Evolutionary conservation across 2,888 invertebrate species (phyloP).

Genomic region (Glaucopsyche alexis): DNA sequence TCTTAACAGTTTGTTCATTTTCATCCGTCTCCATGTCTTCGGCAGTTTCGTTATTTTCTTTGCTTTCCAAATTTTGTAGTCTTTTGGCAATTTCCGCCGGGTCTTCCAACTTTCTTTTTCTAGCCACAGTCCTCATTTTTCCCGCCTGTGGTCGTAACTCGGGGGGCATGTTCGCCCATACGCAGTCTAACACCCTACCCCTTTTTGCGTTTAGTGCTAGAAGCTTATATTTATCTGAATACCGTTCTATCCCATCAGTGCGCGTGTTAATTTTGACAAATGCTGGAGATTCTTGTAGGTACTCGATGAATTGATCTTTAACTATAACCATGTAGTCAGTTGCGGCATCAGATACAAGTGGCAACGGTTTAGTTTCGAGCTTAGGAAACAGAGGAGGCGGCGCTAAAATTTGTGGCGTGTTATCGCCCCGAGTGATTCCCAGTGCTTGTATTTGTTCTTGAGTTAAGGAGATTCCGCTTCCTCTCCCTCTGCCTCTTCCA

Average conservation of each 20-base stretch:
- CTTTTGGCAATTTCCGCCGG: conserved; percentile 64
- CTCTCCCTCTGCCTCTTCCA: conserved; percentile 75
- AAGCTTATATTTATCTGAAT: conserved; percentile 80
- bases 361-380: conserved; percentile 78
- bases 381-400: conserved; percentile 82
- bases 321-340: conserved; percentile 85
- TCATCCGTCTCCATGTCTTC: conserved; percentile 73
- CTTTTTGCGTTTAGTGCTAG: conserved; percentile 72
- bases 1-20: conserved; percentile 63
- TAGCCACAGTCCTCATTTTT: conserved; percentile 53
- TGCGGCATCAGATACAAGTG: conserved; percentile 76
- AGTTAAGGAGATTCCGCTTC: conserved; percentile 73
- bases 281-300: conserved; percentile 84
- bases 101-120: conserved; percentile 66
- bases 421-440: conserved; percentile 79
- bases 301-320: conserved; percentile 86
- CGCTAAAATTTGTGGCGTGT: conserved; percentile 70
- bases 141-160: conserved; percentile 80
- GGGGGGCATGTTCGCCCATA: conserved; percentile 82
- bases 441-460: conserved; percentile 80
- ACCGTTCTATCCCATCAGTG: conserved; percentile 76
- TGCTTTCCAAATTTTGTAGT: conserved; percentile 84
- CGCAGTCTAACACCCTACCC: conserved; percentile 70
- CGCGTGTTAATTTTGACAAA: conserved; percentile 74
- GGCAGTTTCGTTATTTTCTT: conserved; percentile 75